Evolutionary conservation across 2,113 vertebrate genomes (phyloP), one percentile per base, ranked within the genome.

Genomic region (Gopherus flavomarginatus): DNA sequence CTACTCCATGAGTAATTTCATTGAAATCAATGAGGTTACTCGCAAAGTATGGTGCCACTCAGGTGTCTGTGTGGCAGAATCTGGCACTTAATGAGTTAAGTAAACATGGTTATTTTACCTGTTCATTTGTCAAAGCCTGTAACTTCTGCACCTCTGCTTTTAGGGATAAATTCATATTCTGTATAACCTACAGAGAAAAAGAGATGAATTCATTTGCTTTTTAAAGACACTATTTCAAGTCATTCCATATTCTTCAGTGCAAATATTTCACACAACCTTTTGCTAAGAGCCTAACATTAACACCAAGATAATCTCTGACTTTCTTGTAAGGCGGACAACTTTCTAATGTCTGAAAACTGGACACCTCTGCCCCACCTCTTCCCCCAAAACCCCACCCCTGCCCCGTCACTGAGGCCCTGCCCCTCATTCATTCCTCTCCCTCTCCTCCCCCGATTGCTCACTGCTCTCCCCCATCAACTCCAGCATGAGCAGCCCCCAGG

Each of bases 71-170:
- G 6, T 14, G 75, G 75, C 42, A 78, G 42, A 78, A 44, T 27
- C 22, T 78, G 31, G 26, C 42, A 42, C n/a, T 44, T 50, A 35
- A 57, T 10, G 9, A n/a, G 17, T 19, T 8, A 38, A 69, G 14
- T n/a, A 38, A n/a, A n/a, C 31, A 65, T 35, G 29, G 29, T 90
- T 57, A 19, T 59, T 92, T 95, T 84, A 99, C 99, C 99, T 99
- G 99, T 91, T 99, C 99, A 97, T 99, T 99, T 97, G 99, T 99
- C 94, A 99, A 98, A 93, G 98, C 98, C 97, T 99, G 99, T 96
- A 99, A 98, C 96, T 99, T 99, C 95, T 99, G 99, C 13, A 99
- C 93, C 95, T 99, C 99, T 85, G 98, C 98, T 98, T 99, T 99
- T 95, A 99, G 93, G 12, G 98, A 98, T 16, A 99, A 95, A 97